phyloP scores from a whole-genome alignment of 2,888 invertebrate genomes.

The Caenorhabditis virilis region DNA sequence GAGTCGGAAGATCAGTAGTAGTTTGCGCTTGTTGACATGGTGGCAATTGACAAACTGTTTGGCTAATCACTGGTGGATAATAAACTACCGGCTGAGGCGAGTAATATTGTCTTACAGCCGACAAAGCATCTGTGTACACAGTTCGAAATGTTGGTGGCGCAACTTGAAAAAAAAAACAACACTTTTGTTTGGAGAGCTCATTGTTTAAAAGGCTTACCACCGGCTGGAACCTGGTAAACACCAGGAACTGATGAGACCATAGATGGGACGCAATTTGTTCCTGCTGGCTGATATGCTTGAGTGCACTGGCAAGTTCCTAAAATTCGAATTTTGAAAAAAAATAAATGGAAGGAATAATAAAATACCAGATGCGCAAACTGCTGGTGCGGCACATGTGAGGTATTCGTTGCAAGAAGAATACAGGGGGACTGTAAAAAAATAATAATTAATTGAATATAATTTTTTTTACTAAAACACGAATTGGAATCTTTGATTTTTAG shows the following conservation, averaged over 20 bases:
- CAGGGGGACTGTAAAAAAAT: constrained; percentile 39
- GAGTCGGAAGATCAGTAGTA: constrained; percentile 31
- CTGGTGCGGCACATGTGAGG: constrained; percentile 41
- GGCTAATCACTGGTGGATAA: constrained; percentile 27
- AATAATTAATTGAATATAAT: too few relatives aligned
- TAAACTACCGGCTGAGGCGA: constrained; percentile 32
- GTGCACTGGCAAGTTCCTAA: constrained; percentile 33
- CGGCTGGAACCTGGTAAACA: constrained; percentile 42
- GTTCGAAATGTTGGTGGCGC: constrained; percentile 41
- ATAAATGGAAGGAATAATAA: background rate
- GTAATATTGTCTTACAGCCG: constrained; percentile 31
- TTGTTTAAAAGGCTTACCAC: constrained; percentile 25
- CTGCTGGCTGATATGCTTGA: constrained; percentile 33
- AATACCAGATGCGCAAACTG: constrained; percentile 34
- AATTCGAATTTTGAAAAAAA: background rate
- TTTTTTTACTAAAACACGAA: too few relatives aligned
- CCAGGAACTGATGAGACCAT: constrained; percentile 16
- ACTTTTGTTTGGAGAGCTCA: too few relatives aligned
- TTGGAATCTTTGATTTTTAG: too few relatives aligned
- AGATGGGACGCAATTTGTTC: constrained; percentile 26
- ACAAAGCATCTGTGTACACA: constrained; percentile 38
- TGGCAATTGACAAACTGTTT: constrained; percentile 18
- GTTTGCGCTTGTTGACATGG: constrained; percentile 23
- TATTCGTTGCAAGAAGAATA: constrained; percentile 46
- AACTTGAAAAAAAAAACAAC: constrained; percentile 14